phyloP scores from a whole-genome alignment of 2,888 invertebrate genomes.

The Lasiommata megera region DNA sequence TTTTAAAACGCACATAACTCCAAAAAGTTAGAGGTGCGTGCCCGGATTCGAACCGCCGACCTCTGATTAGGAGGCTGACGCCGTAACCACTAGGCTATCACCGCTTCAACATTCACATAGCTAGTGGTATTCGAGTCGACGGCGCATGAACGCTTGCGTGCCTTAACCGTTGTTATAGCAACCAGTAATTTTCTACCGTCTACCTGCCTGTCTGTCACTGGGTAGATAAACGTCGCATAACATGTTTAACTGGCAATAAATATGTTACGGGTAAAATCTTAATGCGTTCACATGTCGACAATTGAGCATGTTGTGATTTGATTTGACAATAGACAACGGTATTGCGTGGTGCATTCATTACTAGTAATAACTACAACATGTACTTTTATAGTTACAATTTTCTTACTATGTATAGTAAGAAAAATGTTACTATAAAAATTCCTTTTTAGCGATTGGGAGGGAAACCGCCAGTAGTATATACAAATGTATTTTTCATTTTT shows the following conservation, averaged over 20 bases:
- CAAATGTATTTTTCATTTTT: too few relatives aligned
- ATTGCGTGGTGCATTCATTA: slow-evolving; percentile 11
- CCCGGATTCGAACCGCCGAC: too few relatives aligned
- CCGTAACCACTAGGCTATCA: too few relatives aligned
- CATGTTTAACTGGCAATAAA: slow-evolving; percentile 14
- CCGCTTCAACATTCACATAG: too few relatives aligned
- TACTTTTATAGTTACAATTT: background rate
- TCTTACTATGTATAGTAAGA: too few relatives aligned
- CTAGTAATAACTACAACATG: background rate
- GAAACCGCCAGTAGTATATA: too few relatives aligned
- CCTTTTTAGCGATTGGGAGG: too few relatives aligned
- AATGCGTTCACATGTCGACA: background rate
- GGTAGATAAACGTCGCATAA: slow-evolving; percentile 27
- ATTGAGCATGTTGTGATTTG: background rate
- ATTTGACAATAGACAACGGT: slow-evolving; percentile 19
- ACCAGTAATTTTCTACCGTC: slow-evolving; percentile 47
- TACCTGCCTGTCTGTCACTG: slow-evolving; percentile 1
- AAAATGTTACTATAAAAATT: too few relatives aligned
- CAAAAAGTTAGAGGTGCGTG: too few relatives aligned
- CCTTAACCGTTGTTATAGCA: slow-evolving; percentile 49
- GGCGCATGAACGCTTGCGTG: slow-evolving; percentile 59
- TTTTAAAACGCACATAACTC: too few relatives aligned
- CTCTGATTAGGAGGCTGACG: too few relatives aligned
- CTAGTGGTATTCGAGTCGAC: slow-evolving; percentile 31
- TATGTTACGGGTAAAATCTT: slow-evolving; percentile 8